These are phyloP conservation scores for Seira ritae DNA, from an alignment of 2,888 invertebrate genomes.

Conservation along the genomic window DNA sequence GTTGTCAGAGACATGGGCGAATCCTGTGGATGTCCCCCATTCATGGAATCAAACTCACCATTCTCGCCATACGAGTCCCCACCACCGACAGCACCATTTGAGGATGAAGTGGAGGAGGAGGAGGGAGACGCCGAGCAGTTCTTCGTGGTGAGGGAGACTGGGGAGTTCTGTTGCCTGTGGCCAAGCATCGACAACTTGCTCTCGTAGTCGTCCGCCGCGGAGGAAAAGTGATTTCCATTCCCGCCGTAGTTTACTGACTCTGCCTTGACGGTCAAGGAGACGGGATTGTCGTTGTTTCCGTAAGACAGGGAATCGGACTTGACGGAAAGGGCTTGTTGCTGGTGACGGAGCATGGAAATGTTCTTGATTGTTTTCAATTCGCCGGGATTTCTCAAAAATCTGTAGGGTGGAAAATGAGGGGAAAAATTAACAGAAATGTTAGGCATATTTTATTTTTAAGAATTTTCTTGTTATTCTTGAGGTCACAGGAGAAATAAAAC, in stretches of 20 bases:
- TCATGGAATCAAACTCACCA: slow-evolving; percentile 60
- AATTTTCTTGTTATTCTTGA: background rate
- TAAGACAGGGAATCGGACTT: slow-evolving; percentile 66
- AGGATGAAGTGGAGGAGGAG: slow-evolving; percentile 69
- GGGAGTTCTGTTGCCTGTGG: slow-evolving; percentile 79
- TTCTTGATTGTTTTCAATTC: slow-evolving; percentile 96
- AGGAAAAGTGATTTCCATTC: slow-evolving; percentile 4
- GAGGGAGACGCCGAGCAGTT: slow-evolving; percentile 70
- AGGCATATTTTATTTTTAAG: background rate
- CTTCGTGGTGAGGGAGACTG: slow-evolving; percentile 71
- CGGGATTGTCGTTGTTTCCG: slow-evolving; percentile 59
- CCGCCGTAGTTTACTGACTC: slow-evolving; percentile 57
- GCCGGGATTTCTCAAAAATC: slow-evolving; percentile 93
- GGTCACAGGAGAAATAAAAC: too few relatives aligned
- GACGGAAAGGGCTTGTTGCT: slow-evolving; percentile 75
- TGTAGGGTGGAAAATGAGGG: slow-evolving; percentile 76
- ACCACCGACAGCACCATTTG: slow-evolving; percentile 74
- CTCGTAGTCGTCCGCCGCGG: slow-evolving; percentile 79
- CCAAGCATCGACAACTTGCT: slow-evolving; percentile 92
- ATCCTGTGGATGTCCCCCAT: slow-evolving; percentile 65
- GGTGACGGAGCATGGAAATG: slow-evolving; percentile 90
- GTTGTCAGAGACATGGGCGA: slow-evolving; percentile 71
- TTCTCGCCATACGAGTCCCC: slow-evolving; percentile 74
- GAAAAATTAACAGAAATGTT: background rate
- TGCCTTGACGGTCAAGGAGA: slow-evolving; percentile 71